These are phyloP conservation scores for Pilophorus perplexus DNA, from an alignment of 2,888 invertebrate species.

Conservation along the genomic window DNA sequence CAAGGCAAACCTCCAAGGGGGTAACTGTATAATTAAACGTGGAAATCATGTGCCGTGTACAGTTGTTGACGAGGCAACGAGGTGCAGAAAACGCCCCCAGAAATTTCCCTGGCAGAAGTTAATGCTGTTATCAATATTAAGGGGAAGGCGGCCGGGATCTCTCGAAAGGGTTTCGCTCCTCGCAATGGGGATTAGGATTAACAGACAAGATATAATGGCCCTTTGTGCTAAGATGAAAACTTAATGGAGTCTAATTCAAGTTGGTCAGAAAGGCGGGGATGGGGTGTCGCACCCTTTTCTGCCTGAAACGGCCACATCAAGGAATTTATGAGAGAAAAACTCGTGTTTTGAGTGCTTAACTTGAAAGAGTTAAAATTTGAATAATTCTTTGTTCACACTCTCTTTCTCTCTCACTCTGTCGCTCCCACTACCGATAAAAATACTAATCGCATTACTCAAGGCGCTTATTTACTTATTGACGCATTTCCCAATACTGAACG, in stretches of 20 bases:
- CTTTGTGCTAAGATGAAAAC: slow-evolving; percentile 32
- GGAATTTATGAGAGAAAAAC: no score
- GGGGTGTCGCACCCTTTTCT: no score
- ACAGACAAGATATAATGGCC: slow-evolving; percentile 22
- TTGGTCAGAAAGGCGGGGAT: slow-evolving; percentile 9
- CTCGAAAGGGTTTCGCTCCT: not conserved
- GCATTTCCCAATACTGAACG: no score
- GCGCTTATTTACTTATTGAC: no score
- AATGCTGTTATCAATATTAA: slow-evolving; percentile 41
- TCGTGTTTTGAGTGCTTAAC: no score
- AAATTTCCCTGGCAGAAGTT: not conserved
- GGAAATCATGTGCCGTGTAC: slow-evolving; percentile 9
- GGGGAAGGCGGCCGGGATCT: slow-evolving; percentile 1
- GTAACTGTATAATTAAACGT: slow-evolving; percentile 21
- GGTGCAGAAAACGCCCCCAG: not conserved
- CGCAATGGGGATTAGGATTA: slow-evolving; percentile 40
- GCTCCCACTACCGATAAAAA: no score
- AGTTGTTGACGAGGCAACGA: slow-evolving; percentile 4
- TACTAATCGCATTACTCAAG: no score
- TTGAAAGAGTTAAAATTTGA: no score
- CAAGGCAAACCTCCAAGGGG: slow-evolving; percentile 20
- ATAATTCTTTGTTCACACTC: no score
- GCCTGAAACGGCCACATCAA: no score
- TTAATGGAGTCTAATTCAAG: slow-evolving; percentile 26
- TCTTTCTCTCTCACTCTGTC: no score